Percentiles rank a stretch among this genome's conserved stretches.
Evolutionary conservation across 1,140 invertebrate species (phyloP).

Genomic region (Stegodyphus dumicola): DNA sequence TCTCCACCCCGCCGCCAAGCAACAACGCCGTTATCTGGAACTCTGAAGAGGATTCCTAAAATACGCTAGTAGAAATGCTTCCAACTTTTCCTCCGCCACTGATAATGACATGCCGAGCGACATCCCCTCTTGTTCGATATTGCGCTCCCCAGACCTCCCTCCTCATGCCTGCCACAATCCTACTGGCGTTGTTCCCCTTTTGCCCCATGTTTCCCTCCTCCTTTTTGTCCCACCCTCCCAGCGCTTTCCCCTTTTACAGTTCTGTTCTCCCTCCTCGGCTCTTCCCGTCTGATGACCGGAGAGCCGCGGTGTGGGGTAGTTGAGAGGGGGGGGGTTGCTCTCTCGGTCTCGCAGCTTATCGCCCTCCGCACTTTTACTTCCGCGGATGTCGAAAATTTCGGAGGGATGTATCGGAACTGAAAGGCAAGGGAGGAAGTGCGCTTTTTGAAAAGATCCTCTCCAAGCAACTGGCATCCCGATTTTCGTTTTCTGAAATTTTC

Average conservation of each 20-base stretch:
- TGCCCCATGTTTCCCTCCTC: slow-evolving; percentile 10
- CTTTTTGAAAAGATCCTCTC: no score
- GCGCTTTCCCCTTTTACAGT: neutral
- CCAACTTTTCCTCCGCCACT: slow-evolving; percentile 22
- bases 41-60: neutral
- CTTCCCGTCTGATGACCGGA: slow-evolving; percentile 24
- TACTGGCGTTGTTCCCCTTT: neutral
- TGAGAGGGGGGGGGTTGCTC: neutral
- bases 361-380: no score
- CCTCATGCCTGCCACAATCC: neutral
- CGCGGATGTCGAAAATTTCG: no score
- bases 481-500: no score
- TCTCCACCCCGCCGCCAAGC: neutral
- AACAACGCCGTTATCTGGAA: neutral
- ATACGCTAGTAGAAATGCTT: neutral
- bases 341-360: no score
- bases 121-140: slow-evolving; percentile 25
- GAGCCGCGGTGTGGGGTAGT: neutral
- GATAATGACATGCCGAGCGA: slow-evolving; percentile 51
- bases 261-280: neutral
- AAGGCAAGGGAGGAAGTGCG: no score
- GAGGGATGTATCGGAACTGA: no score
- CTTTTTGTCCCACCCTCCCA: neutral
- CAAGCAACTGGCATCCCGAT: no score
- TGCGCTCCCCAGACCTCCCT: neutral